These are phyloP conservation scores for Etheostoma perlongum DNA, from an alignment of 2,797 vertebrate species.

Conservation along the genomic window DNA sequence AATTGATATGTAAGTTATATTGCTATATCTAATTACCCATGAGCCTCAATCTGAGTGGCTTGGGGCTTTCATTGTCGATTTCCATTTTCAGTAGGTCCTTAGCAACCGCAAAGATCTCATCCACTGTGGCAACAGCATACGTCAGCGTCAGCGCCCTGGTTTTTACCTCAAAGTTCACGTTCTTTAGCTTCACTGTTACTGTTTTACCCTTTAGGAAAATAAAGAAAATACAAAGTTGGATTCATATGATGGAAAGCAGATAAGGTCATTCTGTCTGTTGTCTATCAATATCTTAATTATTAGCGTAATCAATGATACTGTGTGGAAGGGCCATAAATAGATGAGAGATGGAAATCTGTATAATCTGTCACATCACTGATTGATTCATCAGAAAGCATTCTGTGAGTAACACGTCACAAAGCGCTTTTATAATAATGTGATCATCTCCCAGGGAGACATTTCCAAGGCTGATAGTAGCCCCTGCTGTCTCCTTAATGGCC, in stretches of 20 bases:
- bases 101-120: conserved; percentile 94
- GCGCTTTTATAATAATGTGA: conserved; percentile 64
- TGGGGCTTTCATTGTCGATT: conserved; percentile 90
- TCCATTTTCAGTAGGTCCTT: conserved; percentile 93
- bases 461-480: conserved; percentile 67
- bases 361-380: conserved; percentile 46
- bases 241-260: conserved; percentile 8
- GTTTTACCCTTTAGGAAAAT: conserved; percentile 90
- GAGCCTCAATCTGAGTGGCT: conserved; percentile 92
- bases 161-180: conserved; percentile 96
- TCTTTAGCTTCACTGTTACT: conserved; percentile 95
- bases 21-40: conserved; percentile 90
- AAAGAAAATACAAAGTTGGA: background rate
- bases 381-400: conserved; percentile 62
- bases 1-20: conserved; percentile 40
- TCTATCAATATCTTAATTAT: conserved; percentile 26
- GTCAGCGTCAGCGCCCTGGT: conserved; percentile 89
- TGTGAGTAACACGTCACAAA: conserved; percentile 49
- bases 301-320: conserved; percentile 23
- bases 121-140: conserved; percentile 87
- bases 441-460: conserved; percentile 69
- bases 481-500: conserved; percentile 74
- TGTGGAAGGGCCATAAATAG: conserved; percentile 27
- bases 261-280: background rate
- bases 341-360: conserved; percentile 39